These are phyloP conservation scores for Peromyscus nudipes DNA, from an alignment of 2,797 vertebrate species.

Conservation along the genomic window DNA sequence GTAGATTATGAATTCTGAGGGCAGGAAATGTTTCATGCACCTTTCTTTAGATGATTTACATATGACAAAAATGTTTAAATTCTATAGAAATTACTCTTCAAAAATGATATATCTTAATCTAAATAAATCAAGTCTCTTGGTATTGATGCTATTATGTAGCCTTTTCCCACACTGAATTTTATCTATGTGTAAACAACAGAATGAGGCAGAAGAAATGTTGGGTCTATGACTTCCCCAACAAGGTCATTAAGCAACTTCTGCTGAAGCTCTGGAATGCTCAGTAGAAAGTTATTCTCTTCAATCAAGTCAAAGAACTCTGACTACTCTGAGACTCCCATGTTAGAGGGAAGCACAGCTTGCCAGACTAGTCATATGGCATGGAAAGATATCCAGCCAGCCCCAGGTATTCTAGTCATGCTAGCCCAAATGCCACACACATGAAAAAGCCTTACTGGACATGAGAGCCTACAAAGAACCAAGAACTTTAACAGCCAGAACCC, in stretches of 20 bases:
- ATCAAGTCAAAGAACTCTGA: not conserved
- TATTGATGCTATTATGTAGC: not conserved
- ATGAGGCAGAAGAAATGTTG: not conserved
- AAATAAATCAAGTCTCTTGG: not conserved
- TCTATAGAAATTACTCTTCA: not conserved
- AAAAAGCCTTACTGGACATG: not conserved
- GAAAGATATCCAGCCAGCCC: not conserved
- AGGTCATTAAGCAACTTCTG: constrained; percentile 44
- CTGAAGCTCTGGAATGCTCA: not conserved
- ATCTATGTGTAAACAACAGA: not conserved
- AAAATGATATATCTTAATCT: not conserved
- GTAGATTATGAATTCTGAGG: constrained; percentile 40
- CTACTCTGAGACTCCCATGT: not conserved
- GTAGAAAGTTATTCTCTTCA: too few species aligned
- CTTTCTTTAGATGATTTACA: not conserved
- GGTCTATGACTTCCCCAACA: not conserved
- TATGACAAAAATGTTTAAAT: not conserved
- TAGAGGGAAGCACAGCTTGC: not conserved
- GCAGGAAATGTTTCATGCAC: constrained; percentile 42
- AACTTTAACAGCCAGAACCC: constrained; percentile 29
- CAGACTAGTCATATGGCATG: not conserved
- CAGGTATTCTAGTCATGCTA: not conserved
- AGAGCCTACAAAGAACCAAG: constrained; percentile 11
- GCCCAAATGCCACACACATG: not conserved
- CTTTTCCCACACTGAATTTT: not conserved